Base-by-base conservation (phyloP, 2,797 vertebrate species). In the Danio aesculapii region DNA sequence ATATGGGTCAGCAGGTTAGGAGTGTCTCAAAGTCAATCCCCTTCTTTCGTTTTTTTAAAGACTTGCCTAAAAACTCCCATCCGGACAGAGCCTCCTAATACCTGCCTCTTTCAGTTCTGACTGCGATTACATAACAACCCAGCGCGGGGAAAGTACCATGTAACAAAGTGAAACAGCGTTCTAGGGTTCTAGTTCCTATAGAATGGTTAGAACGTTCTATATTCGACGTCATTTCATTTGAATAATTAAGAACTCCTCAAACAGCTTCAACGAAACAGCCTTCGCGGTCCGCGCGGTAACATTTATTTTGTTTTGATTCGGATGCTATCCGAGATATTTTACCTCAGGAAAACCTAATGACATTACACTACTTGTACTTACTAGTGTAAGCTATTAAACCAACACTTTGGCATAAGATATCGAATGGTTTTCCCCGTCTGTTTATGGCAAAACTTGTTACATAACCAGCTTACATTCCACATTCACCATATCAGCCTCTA, bases 391-490 rank as follows among this genome's bases (percentile, higher is more conserved):
- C 53, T 11, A 5, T 16, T 6, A 46, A 62, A 57, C 19, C 39
- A 14, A 73, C 10, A n/a, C 43, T 59, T 58, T n/a, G 14, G 13
- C 73, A 43, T 61, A 30, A 85, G 81, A 89, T 90, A 76, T 84
- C 63, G 84, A 75, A 61, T 87, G 89, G 89, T 73, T 91, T 90
- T 86, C 82, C 85, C 87, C 53, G 64, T 93, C 92, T 96, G 95
- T 96, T 97, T 96, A 96, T 96, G 95, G 95, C 95, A 95, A 97
- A 96, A 95, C 95, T 94, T 95, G 96, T 98, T 98, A 97, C 96
- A 97, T 97, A 98, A 98, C 95, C 94, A 92, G 94, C 95, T 97
- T 93, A 95, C 95, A 96, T 96, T 96, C 95, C 96, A 95, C 94
- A 94, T 95, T 95, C 94, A 94, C 93, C 92, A 94, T 95, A 96